Base-by-base conservation (phyloP, 2,113 vertebrate genomes). In the Saccopteryx leptura region DNA sequence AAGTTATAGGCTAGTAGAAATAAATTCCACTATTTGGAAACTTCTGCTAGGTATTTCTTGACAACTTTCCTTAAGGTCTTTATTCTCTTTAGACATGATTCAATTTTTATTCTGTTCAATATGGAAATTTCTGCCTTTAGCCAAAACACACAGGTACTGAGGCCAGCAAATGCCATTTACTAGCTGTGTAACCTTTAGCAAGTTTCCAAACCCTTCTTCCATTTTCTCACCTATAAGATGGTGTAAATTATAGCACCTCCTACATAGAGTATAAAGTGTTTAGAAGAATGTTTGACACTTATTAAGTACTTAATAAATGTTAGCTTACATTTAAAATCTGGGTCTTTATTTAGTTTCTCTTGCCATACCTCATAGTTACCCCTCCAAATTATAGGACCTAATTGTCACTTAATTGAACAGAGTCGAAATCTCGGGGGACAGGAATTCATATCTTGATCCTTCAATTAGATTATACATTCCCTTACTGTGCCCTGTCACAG, bases 261-360 rank as follows among this genome's bases (percentile, higher is more conserved):
- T 33, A 17, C 14, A 21, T 7, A 72, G 90, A 81, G 18, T 66
- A 80, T 75, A 80, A 79, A 63, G 28, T 84, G 46, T 18, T 97
- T 76, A 81, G 26, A 83, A 87, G 48, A 94, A 46, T 31, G 12
- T 46, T 84, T 75, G 72, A 21, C 4, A 26, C 48, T 82, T 91
- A 89, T 31, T 88, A 86, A 72, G 66, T 76, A 56, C 23, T 39
- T 83, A 68, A 80, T 88, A 88, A 80, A 69, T 89, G 28, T 33
- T 87, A 87, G 33, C 19, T 60, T 86, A 72, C 69, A 56, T 76
- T 52, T 78, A 50, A 23, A 33, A 84, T 92, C 26, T 14, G 80
- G 63, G 46, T 80, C 31, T 75, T 54, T 75, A 88, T 21, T 60
- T 92, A 68, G 60, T 85, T 92, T 86, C 82, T 95, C 48, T 76